These are phyloP conservation scores for Alces alces DNA, from an alignment of 2,113 vertebrate species.

Conservation along the genomic window DNA sequence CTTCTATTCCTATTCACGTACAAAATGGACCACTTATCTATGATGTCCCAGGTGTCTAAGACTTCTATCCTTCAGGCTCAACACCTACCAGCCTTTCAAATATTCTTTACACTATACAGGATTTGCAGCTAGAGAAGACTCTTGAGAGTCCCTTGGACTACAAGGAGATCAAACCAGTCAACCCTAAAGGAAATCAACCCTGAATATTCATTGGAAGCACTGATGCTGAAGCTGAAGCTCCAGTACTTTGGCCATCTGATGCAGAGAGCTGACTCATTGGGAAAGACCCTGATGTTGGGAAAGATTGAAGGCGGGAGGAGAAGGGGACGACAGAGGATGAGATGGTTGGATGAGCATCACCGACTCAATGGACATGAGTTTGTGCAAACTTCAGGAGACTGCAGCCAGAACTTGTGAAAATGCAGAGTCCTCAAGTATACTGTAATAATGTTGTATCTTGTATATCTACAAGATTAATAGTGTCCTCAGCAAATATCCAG, in stretches of 20 bases:
- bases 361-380: neutral
- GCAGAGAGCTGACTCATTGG: neutral
- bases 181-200: neutral
- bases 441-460: too few species aligned
- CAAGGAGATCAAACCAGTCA: neutral
- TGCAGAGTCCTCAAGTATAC: neutral
- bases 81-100: neutral
- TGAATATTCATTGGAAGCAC: neutral
- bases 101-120: neutral
- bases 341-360: neutral
- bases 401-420: neutral
- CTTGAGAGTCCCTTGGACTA: neutral
- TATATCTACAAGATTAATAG: accelerated
- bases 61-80: neutral
- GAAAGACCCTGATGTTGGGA: neutral
- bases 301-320: neutral
- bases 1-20: neutral
- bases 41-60: accelerated
- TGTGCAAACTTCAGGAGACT: neutral
- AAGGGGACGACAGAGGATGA: neutral
- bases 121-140: neutral
- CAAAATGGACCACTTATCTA: accelerated
- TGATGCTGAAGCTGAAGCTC: neutral
- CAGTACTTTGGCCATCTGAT: neutral
- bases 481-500: too few species aligned